phyloP scores from a whole-genome alignment of 2,113 vertebrate species.

The Silurus glanis region DNA sequence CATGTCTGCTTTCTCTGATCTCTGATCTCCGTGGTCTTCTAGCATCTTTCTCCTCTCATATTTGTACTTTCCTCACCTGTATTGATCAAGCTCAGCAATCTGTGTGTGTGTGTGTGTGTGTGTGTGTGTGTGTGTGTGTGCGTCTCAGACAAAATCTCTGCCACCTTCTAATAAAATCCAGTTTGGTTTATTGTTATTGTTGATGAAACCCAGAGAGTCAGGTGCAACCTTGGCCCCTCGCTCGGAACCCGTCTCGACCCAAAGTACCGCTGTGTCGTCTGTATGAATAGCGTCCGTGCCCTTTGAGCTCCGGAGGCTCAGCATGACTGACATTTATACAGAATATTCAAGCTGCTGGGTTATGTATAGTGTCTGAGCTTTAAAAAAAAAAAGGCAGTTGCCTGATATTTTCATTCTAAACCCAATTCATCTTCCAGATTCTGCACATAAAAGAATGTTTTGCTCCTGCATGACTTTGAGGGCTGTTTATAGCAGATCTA shows the following conservation, averaged over 20 bases:
- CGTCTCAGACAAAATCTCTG: constrained; percentile 3
- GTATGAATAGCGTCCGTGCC: constrained; percentile 12
- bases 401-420: not conserved
- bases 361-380: constrained; percentile 27
- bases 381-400: not conserved
- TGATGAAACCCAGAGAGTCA: not conserved
- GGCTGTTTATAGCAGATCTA: not conserved
- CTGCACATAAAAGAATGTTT: not conserved
- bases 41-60: not conserved
- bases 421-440: not conserved
- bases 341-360: constrained; percentile 24
- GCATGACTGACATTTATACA: constrained; percentile 35
- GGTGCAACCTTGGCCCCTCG: not conserved
- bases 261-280: constrained; percentile 4
- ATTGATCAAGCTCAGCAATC: constrained; percentile 4
- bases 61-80: not conserved
- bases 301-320: constrained; percentile 40
- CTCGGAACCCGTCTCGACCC: not conserved
- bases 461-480: not conserved
- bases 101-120: not conserved
- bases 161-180: constrained; percentile 31
- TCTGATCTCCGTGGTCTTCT: not conserved
- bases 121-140: not conserved
- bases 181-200: constrained; percentile 24
- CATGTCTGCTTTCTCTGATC: not conserved